phyloP scores from a whole-genome alignment of 2,888 invertebrate genomes.

The Cynaeus angustus region DNA sequence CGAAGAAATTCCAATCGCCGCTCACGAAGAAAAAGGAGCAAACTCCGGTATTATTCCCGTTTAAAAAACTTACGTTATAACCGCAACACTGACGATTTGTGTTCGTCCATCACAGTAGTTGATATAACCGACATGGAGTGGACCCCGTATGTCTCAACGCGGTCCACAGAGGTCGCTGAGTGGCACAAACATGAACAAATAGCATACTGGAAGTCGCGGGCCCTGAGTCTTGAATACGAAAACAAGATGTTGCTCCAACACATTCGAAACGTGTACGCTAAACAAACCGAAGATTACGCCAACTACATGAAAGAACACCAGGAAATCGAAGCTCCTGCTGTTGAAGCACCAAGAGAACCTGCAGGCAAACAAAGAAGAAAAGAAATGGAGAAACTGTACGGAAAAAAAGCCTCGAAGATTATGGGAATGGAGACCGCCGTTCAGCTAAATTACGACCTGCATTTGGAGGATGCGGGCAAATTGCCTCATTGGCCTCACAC shows the following conservation, averaged over 20 bases:
- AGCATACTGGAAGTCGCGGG: constrained; percentile 78
- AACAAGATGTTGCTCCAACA: constrained; percentile 75
- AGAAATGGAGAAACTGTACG: constrained; percentile 43
- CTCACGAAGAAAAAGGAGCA: constrained; percentile 56
- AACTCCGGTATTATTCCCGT: constrained; percentile 56
- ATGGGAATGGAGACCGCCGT: constrained; percentile 84
- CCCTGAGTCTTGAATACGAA: constrained; percentile 75
- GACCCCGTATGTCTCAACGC: constrained; percentile 16
- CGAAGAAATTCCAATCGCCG: constrained; percentile 44
- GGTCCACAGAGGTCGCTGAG: constrained; percentile 62
- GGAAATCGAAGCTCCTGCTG: constrained; percentile 50
- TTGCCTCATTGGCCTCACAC: constrained; percentile 81
- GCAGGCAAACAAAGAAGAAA: constrained; percentile 68
- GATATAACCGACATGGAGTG: constrained; percentile 59
- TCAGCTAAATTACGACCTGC: constrained; percentile 78
- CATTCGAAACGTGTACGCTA: constrained; percentile 68
- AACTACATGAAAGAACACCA: constrained; percentile 38
- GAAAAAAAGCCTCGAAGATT: constrained; percentile 75
- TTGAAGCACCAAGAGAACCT: constrained; percentile 63
- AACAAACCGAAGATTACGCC: constrained; percentile 59
- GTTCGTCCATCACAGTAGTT: constrained; percentile 59
- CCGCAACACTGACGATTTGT: constrained; percentile 60
- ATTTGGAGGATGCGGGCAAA: constrained; percentile 74
- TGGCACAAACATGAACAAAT: constrained; percentile 76
- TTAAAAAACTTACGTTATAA: constrained; percentile 53